These are phyloP conservation scores for Epistrophe eligans DNA, from an alignment of 2,888 invertebrate genomes.

Conservation along the genomic window DNA sequence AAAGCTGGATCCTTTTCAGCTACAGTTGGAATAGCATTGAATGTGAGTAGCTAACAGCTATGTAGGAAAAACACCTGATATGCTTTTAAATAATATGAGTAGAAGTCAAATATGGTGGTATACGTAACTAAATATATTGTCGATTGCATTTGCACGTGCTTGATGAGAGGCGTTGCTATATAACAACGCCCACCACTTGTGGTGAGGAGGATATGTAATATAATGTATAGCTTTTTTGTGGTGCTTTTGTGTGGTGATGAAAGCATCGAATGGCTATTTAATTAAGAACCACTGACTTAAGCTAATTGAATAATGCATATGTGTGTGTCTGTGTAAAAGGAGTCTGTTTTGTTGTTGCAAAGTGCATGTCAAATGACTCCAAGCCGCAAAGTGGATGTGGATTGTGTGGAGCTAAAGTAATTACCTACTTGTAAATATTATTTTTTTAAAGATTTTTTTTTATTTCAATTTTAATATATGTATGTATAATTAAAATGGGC, in stretches of 20 bases:
- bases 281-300: slow-evolving; percentile 43
- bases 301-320: slow-evolving; percentile 37
- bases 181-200: slow-evolving; percentile 11
- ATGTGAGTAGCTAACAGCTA: slow-evolving; percentile 89
- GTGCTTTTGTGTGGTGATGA: slow-evolving; percentile 38
- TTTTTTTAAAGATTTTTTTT: too few species aligned
- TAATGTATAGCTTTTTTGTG: slow-evolving; percentile 39
- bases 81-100: neutral
- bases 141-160: slow-evolving; percentile 42
- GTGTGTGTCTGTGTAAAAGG: neutral
- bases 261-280: slow-evolving; percentile 47
- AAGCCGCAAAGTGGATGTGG: neutral
- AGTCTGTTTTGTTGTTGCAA: neutral
- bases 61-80: too few species aligned
- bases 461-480: too few species aligned
- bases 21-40: slow-evolving; percentile 97
- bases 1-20: slow-evolving; percentile 96
- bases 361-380: slow-evolving; percentile 21
- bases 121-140: slow-evolving; percentile 31
- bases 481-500: too few species aligned
- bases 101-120: neutral
- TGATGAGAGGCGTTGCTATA: slow-evolving; percentile 19
- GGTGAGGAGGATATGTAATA: slow-evolving; percentile 1
- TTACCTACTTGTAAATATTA: neutral
- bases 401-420: neutral